Evolutionary conservation across 30 jellyfish, hydroid and myxozoan species (phyloP), one percentile per base, ranked within the genome.

Genomic region (Aurelia aurita complex sp. Pacific): DNA sequence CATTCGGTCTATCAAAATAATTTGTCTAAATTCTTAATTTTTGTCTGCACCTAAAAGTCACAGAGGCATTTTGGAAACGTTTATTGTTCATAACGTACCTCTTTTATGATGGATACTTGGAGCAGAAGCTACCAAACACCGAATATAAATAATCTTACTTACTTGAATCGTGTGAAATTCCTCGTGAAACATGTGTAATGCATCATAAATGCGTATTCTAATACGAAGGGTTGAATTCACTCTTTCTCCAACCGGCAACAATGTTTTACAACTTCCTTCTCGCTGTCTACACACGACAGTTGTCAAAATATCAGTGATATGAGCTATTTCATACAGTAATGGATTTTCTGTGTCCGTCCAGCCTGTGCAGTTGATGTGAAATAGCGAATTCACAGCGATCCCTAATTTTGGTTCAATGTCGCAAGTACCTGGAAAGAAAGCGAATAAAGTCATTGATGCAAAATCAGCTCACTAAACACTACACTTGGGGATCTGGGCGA

Each of bases 281-380:
- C 67, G 8, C 65, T 17, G 14, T 51, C 51, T 67, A 64, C 76
- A 81, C 8, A 67, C 29, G 52, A 55, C 81, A 9, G 82, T 67
- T 5, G 67, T 43, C 43, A 81, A 69, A 65, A 15, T 29, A 13
- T 68, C 78, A 29, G 90, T 65, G 19, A 18, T 51, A 34, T 81
- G 83, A 68, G 73, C 83, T 11, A 81, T 69, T 81, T 81, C 77
- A 65, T 81, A 81, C 15, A 42, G 14, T 2, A 81, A 57, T 3
- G 90, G 90, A 17, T 0, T 19, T 11, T 81, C 90, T 15, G 71
- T 57, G 19, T 81, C 90, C 34, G 11, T 23, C 90, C 90, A 81
- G 32, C 77, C 70, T 11, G 90, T 18, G 83, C 90, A 81, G 77
- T 36, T 67, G 76, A 81, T 34, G 16, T n/a, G 8, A 33, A 81